phyloP scores from a whole-genome alignment of 1,140 invertebrate species.

The Zaprionus davidi region DNA sequence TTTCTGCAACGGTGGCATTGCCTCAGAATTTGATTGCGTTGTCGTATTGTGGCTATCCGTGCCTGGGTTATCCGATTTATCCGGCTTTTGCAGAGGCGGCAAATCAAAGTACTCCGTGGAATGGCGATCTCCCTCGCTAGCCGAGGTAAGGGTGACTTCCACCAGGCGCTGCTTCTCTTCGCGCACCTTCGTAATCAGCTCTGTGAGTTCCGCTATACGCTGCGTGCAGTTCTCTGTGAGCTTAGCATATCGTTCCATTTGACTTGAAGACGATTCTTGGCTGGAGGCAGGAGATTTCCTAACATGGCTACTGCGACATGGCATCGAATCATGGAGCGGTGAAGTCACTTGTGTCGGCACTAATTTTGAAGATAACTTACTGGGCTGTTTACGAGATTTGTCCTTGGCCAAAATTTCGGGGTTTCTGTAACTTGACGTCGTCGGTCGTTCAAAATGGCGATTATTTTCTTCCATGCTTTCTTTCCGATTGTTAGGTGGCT shows the following conservation, averaged over 20 bases:
- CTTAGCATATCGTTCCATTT: conserved; percentile 64
- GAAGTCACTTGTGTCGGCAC: neutral
- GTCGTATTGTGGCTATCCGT: conserved; percentile 35
- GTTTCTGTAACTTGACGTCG: neutral
- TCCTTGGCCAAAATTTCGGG: neutral
- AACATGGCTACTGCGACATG: neutral
- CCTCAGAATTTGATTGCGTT: conserved; percentile 54
- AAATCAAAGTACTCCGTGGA: conserved; percentile 81
- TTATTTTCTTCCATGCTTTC: neutral
- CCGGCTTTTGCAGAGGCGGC: conserved; percentile 31
- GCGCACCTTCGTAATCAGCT: conserved; percentile 76
- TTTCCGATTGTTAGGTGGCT: neutral
- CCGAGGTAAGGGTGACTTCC: conserved; percentile 78
- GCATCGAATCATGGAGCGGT: neutral
- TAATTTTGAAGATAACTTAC: neutral
- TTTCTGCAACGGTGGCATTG: conserved; percentile 62
- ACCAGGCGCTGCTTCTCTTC: conserved; percentile 79
- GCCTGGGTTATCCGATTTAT: conserved; percentile 3
- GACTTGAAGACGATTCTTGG: conserved; percentile 12
- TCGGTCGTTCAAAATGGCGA: neutral
- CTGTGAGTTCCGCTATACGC: conserved; percentile 74
- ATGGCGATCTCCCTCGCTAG: conserved; percentile 68
- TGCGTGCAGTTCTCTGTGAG: conserved; percentile 78
- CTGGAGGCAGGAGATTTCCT: neutral
- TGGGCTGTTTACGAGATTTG: neutral